Conservation (phyloP, 2,888 invertebrate genomes). For the Athetis lepigone region DNA sequence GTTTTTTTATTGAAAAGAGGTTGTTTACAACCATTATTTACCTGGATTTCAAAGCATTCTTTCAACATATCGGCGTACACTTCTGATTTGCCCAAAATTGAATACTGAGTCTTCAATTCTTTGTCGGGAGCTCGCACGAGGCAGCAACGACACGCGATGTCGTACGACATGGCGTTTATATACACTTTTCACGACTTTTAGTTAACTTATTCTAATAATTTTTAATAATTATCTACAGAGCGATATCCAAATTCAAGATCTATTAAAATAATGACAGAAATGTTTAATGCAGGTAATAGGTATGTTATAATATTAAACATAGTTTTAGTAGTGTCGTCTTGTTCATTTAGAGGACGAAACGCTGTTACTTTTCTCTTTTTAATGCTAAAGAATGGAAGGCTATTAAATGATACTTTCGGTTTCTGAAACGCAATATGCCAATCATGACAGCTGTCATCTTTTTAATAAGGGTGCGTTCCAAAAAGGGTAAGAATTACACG, state of each 20-base stretch:
- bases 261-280: slow-evolving; percentile 39
- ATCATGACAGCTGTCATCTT: slow-evolving; percentile 28
- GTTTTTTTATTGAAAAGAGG: neutral
- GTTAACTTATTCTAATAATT: slow-evolving; percentile 2
- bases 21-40: slow-evolving; percentile 64
- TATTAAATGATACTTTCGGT: fast-evolving
- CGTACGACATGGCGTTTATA: slow-evolving; percentile 68
- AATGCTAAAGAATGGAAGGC: neutral
- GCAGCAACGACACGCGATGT: slow-evolving; percentile 78
- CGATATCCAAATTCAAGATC: neutral
- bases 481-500: no score
- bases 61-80: slow-evolving; percentile 83
- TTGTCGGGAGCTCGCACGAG: slow-evolving; percentile 81
- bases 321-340: neutral
- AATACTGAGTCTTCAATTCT: slow-evolving; percentile 75
- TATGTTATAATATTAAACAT: neutral
- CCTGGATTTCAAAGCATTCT: slow-evolving; percentile 86
- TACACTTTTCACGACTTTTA: neutral
- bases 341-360: neutral
- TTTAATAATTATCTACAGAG: slow-evolving; percentile 7
- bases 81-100: slow-evolving; percentile 76
- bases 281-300: neutral
- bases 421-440: slow-evolving; percentile 4
- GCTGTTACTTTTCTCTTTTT: neutral
- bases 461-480: no score